Conservation (phyloP, 2,888 invertebrate species). For the Digitonthophagus gazella region DNA sequence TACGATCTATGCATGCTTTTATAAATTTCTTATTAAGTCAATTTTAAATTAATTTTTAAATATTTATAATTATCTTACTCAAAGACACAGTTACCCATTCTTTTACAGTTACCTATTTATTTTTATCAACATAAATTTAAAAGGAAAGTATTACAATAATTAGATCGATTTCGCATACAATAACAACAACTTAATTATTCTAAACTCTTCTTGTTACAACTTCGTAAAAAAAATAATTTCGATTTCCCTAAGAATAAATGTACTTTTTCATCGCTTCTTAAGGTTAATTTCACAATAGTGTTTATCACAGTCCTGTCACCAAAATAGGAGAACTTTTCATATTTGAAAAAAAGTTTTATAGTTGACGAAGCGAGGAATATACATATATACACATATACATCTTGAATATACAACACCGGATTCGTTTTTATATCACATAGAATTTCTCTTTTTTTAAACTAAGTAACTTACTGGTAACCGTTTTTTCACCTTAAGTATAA, state of each 20-base stretch:
- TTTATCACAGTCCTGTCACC: constrained; percentile 4
- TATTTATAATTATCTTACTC: no score
- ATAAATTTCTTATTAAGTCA: no score
- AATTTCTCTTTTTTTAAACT: not conserved
- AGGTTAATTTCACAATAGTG: constrained; percentile 1
- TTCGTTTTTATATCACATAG: not conserved
- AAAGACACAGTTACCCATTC: not conserved
- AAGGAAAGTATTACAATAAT: not conserved
- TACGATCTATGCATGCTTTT: no score
- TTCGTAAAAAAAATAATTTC: not conserved
- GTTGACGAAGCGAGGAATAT: not conserved
- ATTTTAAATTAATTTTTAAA: no score
- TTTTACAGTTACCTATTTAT: not conserved
- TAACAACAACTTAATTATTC: no score
- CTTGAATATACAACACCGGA: not conserved
- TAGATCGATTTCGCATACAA: no score
- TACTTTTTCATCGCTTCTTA: not conserved
- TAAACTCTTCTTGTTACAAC: no score
- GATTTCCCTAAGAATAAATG: not conserved
- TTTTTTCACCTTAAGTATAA: no score
- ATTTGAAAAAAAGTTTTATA: not conserved
- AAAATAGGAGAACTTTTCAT: constrained; percentile 4
- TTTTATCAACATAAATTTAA: not conserved
- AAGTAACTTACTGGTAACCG: no score
- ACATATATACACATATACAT: not conserved